phyloP scores from a whole-genome alignment of 2,113 vertebrate species.

The Aleadryas rufinucha region DNA sequence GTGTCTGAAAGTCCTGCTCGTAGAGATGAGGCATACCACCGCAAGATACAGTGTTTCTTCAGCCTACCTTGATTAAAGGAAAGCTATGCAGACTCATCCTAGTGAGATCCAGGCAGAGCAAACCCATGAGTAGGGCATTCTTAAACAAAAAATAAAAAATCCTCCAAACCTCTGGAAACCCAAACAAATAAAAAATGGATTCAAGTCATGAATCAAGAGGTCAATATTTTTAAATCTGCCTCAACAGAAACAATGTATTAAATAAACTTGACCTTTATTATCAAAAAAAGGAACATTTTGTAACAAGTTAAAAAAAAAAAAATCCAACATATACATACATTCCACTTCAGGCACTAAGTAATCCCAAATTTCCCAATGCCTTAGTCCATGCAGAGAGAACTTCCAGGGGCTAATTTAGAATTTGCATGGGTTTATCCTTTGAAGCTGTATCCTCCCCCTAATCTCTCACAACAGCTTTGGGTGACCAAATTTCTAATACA shows the following conservation, averaged over 20 bases:
- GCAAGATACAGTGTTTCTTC: neutral
- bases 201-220: neutral
- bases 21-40: neutral
- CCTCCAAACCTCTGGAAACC: neutral
- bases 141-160: neutral
- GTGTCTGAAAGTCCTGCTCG: neutral
- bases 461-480: neutral
- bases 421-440: neutral
- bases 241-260: neutral
- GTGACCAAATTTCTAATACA: neutral
- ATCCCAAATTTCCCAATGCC: neutral
- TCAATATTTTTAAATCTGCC: neutral
- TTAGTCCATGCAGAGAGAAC: neutral
- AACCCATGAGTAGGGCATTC: neutral
- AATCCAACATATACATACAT: neutral
- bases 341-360: neutral
- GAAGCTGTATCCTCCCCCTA: neutral
- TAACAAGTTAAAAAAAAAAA: neutral
- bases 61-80: neutral
- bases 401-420: neutral
- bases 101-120: neutral
- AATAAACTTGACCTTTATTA: neutral
- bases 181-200: neutral
- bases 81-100: neutral
- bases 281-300: neutral